Evolutionary conservation across 1,140 invertebrate genomes (phyloP).

Genomic region (Pseudoatta argentina): DNA sequence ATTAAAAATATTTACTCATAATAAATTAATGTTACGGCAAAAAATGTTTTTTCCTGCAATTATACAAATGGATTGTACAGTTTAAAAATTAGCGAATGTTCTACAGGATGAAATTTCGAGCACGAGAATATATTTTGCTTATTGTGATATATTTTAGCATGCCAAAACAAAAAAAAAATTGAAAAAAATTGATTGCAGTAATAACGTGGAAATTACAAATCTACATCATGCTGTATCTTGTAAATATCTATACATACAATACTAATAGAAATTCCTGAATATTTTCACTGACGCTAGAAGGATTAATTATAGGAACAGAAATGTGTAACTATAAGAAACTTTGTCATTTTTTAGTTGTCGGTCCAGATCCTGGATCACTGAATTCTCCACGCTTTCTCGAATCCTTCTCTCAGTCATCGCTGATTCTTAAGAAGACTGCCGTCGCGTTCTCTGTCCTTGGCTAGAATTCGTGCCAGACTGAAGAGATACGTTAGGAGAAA

Average conservation of each 20-base stretch:
- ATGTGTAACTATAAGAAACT: conserved; percentile 8
- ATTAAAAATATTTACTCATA: not conserved
- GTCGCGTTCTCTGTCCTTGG: conserved; percentile 29
- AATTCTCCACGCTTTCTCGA: conserved; percentile 61
- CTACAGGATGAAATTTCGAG: not conserved
- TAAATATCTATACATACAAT: not conserved
- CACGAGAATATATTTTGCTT: not conserved
- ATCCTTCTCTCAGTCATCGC: conserved; percentile 38
- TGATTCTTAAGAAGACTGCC: not conserved
- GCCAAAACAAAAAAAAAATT: not conserved
- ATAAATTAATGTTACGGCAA: not conserved
- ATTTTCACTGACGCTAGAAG: not conserved
- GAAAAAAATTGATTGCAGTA: not conserved
- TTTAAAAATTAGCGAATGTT: not conserved
- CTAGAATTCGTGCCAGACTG: conserved; percentile 36
- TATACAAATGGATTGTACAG: not conserved
- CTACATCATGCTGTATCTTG: not conserved
- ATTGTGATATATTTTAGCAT: not conserved
- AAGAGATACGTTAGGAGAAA: conserved; percentile 18
- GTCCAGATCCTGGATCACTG: conserved; percentile 24
- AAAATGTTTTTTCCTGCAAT: not conserved
- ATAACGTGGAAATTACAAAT: not conserved
- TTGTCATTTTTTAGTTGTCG: conserved; percentile 41
- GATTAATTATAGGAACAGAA: conserved; percentile 20
- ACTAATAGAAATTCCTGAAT: not conserved